A percentile compares a stretch with the other conserved stretches of the same genome.
Evolutionary conservation across 2,888 invertebrate genomes (phyloP).

Genomic region (Mellilla xanthometata): DNA sequence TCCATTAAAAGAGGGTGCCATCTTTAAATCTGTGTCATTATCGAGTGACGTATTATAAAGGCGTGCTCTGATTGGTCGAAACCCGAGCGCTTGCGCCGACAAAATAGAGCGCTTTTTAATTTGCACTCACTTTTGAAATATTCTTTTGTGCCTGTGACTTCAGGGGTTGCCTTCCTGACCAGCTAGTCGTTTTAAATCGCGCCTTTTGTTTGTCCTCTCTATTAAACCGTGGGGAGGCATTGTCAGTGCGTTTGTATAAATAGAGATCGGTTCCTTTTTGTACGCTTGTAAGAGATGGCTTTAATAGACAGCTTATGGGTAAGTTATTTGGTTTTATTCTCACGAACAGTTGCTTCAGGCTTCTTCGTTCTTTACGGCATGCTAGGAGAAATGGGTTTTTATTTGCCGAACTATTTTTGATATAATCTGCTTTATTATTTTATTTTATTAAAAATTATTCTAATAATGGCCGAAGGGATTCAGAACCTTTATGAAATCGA

Average conservation of each 20-base stretch:
- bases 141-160: slow-evolving; percentile 76
- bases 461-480: too few species aligned
- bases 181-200: slow-evolving; percentile 68
- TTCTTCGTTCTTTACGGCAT: too few species aligned
- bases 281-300: neutral
- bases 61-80: slow-evolving; percentile 51
- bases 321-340: neutral
- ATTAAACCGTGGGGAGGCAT: slow-evolving; percentile 22
- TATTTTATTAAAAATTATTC: too few species aligned
- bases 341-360: neutral
- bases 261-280: slow-evolving; percentile 2
- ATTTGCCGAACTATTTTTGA: too few species aligned
- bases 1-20: slow-evolving; percentile 55
- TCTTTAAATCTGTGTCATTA: slow-evolving; percentile 65
- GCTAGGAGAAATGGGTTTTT: too few species aligned
- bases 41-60: slow-evolving; percentile 42
- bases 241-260: slow-evolving; percentile 9
- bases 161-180: slow-evolving; percentile 70
- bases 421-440: too few species aligned
- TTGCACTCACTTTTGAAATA: slow-evolving; percentile 75
- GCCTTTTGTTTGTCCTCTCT: slow-evolving; percentile 41
- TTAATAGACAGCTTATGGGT: neutral
- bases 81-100: slow-evolving; percentile 19
- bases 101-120: slow-evolving; percentile 42
- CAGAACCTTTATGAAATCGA: too few species aligned